phyloP scores from a whole-genome alignment of 2,113 vertebrate species.

The Dendropsophus ebraccatus region DNA sequence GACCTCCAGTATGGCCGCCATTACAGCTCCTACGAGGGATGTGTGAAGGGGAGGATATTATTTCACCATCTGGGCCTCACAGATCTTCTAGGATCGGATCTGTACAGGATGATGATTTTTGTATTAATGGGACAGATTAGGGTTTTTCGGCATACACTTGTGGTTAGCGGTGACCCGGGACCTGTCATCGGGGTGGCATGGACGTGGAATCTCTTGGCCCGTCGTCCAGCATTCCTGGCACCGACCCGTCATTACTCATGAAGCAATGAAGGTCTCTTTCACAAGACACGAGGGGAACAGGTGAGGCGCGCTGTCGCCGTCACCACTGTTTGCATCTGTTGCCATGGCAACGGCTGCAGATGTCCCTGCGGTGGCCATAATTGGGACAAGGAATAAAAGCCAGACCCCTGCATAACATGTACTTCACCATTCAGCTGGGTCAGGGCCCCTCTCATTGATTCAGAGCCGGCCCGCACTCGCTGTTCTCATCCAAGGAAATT shows the following conservation, averaged over 20 bases:
- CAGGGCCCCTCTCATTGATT: not conserved
- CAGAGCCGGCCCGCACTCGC: not conserved
- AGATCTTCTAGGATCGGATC: too few relatives aligned
- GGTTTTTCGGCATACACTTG: not conserved
- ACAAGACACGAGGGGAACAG: conserved; percentile 46
- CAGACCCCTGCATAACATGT: not conserved
- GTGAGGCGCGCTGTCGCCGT: conserved; percentile 16
- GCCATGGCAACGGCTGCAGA: conserved; percentile 25
- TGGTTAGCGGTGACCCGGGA: not conserved
- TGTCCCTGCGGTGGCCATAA: conserved; percentile 27
- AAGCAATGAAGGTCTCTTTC: conserved; percentile 36
- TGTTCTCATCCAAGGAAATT: not conserved
- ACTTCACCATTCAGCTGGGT: not conserved
- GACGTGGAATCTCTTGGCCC: conserved; percentile 29
- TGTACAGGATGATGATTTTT: not conserved
- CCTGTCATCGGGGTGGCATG: not conserved
- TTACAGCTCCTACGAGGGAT: not conserved
- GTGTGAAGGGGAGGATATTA: too few relatives aligned
- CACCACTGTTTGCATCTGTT: conserved; percentile 37
- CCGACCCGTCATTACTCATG: conserved; percentile 39
- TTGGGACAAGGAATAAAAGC: not conserved
- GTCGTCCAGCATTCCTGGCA: conserved; percentile 7
- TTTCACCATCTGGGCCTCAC: not conserved
- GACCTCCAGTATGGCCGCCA: not conserved
- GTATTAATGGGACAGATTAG: not conserved